phyloP scores from a whole-genome alignment of 2,113 vertebrate genomes.

The Muntiacus muntjak region DNA sequence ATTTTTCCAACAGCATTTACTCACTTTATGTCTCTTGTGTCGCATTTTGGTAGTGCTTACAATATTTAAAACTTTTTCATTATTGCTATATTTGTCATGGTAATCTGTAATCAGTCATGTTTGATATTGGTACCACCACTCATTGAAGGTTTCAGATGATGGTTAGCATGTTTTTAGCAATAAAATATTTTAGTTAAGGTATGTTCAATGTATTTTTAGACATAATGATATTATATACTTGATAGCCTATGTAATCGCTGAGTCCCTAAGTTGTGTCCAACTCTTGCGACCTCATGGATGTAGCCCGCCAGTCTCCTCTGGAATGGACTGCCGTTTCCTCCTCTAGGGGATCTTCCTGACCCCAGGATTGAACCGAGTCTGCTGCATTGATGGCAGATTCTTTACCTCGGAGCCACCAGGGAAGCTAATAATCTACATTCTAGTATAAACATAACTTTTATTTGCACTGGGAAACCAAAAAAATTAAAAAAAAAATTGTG shows the following conservation, averaged over 20 bases:
- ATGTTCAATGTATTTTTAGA: background rate
- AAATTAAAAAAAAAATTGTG: background rate
- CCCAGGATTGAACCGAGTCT: background rate
- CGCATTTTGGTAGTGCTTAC: background rate
- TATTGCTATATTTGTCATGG: background rate
- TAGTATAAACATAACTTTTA: background rate
- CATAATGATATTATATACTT: background rate
- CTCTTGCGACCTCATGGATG: fast-evolving
- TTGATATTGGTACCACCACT: background rate
- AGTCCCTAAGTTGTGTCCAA: background rate
- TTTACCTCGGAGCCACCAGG: background rate
- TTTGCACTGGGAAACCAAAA: background rate
- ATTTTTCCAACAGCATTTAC: background rate
- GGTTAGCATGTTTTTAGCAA: background rate
- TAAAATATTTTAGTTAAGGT: background rate
- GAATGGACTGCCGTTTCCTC: background rate
- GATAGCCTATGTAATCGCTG: background rate
- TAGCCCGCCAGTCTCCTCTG: background rate
- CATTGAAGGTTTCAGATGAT: background rate
- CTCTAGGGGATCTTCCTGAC: background rate
- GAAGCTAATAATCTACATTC: background rate
- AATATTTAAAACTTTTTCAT: background rate
- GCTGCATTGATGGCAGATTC: background rate
- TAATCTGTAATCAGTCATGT: background rate
- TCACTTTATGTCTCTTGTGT: background rate